Conservation (phyloP, 2,797 vertebrate species). For the Pseudomugil gertrudae region DNA sequence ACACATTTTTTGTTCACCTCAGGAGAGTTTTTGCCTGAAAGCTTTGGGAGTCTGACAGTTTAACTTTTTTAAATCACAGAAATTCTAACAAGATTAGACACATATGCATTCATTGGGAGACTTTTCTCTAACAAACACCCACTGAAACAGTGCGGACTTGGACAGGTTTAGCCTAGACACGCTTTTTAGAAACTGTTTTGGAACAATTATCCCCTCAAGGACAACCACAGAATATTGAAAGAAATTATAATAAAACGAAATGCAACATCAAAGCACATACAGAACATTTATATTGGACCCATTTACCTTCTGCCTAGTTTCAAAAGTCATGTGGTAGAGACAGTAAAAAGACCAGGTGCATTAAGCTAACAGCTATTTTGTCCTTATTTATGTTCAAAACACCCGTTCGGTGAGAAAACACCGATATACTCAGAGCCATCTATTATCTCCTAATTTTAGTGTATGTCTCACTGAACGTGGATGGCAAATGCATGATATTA, state of each 20-base stretch:
- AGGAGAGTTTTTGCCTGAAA: background rate
- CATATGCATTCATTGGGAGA: too few species aligned
- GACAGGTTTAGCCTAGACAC: background rate
- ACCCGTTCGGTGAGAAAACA: background rate
- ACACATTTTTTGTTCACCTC: background rate
- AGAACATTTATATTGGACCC: slow-evolving; percentile 1
- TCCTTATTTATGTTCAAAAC: background rate
- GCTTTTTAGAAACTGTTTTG: background rate
- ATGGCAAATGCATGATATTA: background rate
- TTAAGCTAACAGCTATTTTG: background rate
- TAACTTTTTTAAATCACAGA: slow-evolving; percentile 4
- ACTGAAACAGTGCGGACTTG: slow-evolving; percentile 3
- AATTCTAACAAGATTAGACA: slow-evolving; percentile 14
- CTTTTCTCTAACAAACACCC: too few species aligned
- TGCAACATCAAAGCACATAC: background rate
- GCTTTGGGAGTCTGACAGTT: slow-evolving; percentile 7
- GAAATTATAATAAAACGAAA: background rate
- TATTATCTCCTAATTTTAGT: background rate
- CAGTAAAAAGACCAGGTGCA: background rate
- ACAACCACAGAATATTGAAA: background rate
- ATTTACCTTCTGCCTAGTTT: background rate
- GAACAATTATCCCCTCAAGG: background rate
- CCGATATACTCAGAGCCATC: background rate
- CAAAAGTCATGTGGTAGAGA: background rate
- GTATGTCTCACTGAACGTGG: background rate